Evolutionary conservation across 2,888 invertebrate genomes (phyloP), one percentile per base, ranked within the genome.

Genomic region (Chaetogeoica ovagalla): DNA sequence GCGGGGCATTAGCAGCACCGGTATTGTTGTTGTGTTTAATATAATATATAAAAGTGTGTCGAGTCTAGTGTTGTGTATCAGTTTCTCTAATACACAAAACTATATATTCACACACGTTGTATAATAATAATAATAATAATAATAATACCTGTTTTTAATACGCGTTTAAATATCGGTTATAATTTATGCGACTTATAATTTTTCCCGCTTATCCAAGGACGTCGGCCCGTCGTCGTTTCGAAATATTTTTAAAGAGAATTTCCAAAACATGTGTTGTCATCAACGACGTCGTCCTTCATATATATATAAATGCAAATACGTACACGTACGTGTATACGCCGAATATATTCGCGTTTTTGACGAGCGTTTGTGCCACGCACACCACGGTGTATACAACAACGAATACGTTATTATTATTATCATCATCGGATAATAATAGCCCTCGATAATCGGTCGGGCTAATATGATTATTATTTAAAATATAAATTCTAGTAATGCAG

Each of bases 171-270:
- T 66, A 75, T 65, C 65, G 39, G 39, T 75, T 66, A 66, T 75
- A 75, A 75, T 75, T 75, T 75, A 75, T 75, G 19, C 39, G 30
- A 57, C 65, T 75, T 75, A 30, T 13, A 37, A 55, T 75, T 74
- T 75, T 65, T 62, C 59, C 57, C 70, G 70, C 57, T 59, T 71
- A 57, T 39, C 37, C 74, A 65, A 75, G 74, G 74, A 66, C 74
- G 74, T 1, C 72, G 66, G n/a, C 8, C 6, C 39, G 65, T 39
- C 52, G 11, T 8, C 21, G 55, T 66, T 65, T 75, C 39, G 65
- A 75, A 75, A 75, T 75, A 75, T 75, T 66, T 75, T 75, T 39
- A 75, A 75, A 75, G 23, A 39, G 9, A 75, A 39, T 75, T 66
- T 75, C 74, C 65, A 75, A 75, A 74, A 75, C 74, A n/a, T 75